Evolutionary conservation across 2,797 vertebrate species (phyloP), one percentile per base, ranked within the genome.

Genomic region (Cyprinodon diabolis): DNA sequence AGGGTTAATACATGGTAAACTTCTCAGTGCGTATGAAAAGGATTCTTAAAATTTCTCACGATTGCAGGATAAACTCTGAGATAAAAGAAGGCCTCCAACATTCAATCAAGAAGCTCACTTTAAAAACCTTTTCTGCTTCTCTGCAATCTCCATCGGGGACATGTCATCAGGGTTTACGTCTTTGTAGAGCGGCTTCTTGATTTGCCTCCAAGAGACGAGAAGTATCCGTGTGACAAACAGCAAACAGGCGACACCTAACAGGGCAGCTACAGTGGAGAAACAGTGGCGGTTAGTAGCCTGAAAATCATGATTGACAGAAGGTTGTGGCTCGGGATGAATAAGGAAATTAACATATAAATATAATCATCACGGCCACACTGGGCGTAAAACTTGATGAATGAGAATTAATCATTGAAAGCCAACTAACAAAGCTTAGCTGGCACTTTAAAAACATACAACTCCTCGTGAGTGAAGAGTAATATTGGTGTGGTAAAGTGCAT

Each of bases 61-160:
- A 13, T 21, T 11, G 6, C 19, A 45, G 8, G 19, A 63, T 63
- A 23, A 63, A 43, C 11, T 63, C 40, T 10, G 40, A 19, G 2
- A 63, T 63, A n/a, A 63, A 63, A 63, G n/a, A 43, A 45, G 1
- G 11, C 60, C 37, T 51, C 25, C 21, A 37, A 49, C 6, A 25
- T 30, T 12, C 35, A 35, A 48, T 35, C 2, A 14, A 23, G 35
- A 25, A 17, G 13, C 0, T 91, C 68, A 90, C 23, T 58, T 80
- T 70, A 89, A 92, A 11, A 94, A 82, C 1, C 23, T 87, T 21
- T 82, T 92, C 79, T 91, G 86, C 21, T 79, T 91, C 19, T 81
- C n/a, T 14, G 86, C 82, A 0, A 86, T 86, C 56, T 91, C 87
- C 86, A 92, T 87, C 0, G 84, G 91, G 45, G 87, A 86, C 78